A percentile compares a stretch with the other conserved stretches of the same genome.
phyloP scores from a whole-genome alignment of 2,113 vertebrate species.

The Trinectes maculatus region DNA sequence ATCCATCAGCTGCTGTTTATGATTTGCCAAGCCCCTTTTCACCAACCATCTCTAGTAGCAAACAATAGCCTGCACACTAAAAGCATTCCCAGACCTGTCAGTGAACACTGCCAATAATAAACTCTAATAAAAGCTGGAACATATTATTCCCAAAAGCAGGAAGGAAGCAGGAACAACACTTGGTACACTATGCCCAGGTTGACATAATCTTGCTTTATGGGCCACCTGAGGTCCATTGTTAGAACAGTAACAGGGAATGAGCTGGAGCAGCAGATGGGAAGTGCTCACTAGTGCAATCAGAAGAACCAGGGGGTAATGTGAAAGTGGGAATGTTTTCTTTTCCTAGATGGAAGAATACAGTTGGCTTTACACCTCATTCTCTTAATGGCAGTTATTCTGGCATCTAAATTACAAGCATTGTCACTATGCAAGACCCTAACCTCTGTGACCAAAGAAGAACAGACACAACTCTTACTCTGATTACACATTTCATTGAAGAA shows the following conservation, averaged over 20 bases:
- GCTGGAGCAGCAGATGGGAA: slow-evolving; percentile 65
- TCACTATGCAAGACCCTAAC: slow-evolving; percentile 17
- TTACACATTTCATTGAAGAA: neutral
- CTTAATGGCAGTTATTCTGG: slow-evolving; percentile 35
- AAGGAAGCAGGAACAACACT: slow-evolving; percentile 77
- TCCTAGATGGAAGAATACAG: slow-evolving; percentile 22
- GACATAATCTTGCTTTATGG: slow-evolving; percentile 65
- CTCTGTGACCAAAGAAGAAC: neutral
- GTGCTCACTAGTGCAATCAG: slow-evolving; percentile 53
- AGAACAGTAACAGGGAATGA: slow-evolving; percentile 63
- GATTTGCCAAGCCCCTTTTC: slow-evolving; percentile 39
- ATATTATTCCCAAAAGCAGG: slow-evolving; percentile 69
- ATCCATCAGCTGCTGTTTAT: slow-evolving; percentile 48
- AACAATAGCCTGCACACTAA: slow-evolving; percentile 60
- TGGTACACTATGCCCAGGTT: slow-evolving; percentile 69
- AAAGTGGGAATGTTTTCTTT: slow-evolving; percentile 56
- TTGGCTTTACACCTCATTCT: slow-evolving; percentile 37
- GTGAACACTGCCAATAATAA: slow-evolving; percentile 70
- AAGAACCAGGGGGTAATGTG: slow-evolving; percentile 48
- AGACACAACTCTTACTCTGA: neutral
- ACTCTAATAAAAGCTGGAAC: slow-evolving; percentile 72
- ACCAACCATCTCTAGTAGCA: slow-evolving; percentile 45
- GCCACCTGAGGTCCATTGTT: slow-evolving; percentile 78
- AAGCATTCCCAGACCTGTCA: slow-evolving; percentile 73
- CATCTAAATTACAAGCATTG: slow-evolving; percentile 39